Conservation (phyloP, 2,797 vertebrate species). For the Oreortyx pictus region DNA sequence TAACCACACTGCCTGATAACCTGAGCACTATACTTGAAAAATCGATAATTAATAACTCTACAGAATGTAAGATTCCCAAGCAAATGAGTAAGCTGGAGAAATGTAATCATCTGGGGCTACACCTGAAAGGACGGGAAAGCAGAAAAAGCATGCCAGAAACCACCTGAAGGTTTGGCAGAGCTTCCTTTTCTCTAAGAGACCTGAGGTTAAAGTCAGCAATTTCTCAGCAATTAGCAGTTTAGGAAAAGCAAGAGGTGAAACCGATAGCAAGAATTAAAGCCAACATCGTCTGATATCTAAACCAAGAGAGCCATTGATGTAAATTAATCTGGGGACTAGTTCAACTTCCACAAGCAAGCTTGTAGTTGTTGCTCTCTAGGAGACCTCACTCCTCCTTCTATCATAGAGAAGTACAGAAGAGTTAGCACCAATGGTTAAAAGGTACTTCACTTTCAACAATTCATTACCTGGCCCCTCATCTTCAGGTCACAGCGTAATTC, state of each 20-base stretch:
- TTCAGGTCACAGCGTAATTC: not conserved
- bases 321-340: not conserved
- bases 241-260: not conserved
- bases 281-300: not conserved
- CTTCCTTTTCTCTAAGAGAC: fast-evolving
- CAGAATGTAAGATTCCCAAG: not conserved
- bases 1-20: not conserved
- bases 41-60: not conserved
- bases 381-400: not conserved
- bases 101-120: not conserved
- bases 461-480: not conserved
- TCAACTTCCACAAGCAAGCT: not conserved
- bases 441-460: not conserved
- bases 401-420: not conserved
- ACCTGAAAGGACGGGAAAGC: not conserved
- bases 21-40: not conserved
- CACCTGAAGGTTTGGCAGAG: not conserved
- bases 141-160: not conserved
- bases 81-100: not conserved
- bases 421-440: not conserved
- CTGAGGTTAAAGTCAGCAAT: not conserved
- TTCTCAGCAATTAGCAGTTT: not conserved
- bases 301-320: not conserved
- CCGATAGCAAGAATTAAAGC: not conserved
- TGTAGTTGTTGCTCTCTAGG: not conserved